A percentile compares a stretch with the other conserved stretches of the same genome.
These are phyloP conservation scores for Ricordea florida DNA, from an alignment of 92 coral and sea anemone genomes.

Conservation along the genomic window DNA sequence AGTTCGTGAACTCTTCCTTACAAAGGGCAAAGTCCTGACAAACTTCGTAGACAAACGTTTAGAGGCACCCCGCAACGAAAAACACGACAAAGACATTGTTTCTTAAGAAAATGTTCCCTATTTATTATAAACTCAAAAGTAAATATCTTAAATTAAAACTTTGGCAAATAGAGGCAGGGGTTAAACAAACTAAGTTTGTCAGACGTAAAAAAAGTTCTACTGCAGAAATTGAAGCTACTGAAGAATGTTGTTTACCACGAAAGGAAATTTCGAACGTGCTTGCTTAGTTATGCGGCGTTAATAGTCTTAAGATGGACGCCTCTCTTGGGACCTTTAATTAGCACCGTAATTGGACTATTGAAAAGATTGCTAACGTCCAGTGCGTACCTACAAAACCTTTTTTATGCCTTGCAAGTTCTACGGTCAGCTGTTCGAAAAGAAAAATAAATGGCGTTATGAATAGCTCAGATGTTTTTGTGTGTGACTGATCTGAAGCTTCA, in stretches of 20 bases:
- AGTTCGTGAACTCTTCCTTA: not conserved
- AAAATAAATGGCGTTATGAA: not conserved
- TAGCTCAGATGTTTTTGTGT: not conserved
- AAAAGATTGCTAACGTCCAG: constrained; percentile 29
- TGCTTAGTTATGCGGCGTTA: constrained; percentile 18
- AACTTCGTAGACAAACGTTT: no score
- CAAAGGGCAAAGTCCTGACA: no score
- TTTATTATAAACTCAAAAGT: constrained; percentile 29
- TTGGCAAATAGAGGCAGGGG: constrained; percentile 3
- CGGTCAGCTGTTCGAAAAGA: not conserved
- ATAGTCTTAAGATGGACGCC: constrained; percentile 20
- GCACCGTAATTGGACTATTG: constrained; percentile 63
- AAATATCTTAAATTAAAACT: constrained; percentile 17
- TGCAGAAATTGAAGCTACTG: no score
- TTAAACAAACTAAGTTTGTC: not conserved
- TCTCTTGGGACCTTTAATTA: constrained; percentile 78
- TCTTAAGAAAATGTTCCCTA: not conserved
- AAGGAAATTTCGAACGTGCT: not conserved
- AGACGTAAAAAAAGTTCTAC: no score
- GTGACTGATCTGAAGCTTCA: no score
- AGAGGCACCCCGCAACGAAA: not conserved
- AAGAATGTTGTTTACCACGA: not conserved
- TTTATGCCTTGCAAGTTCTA: not conserved
- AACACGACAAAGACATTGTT: not conserved
- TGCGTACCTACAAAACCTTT: constrained; percentile 29